Conservation (phyloP, 2,888 invertebrate genomes). For the Drosophila kambysellisi region DNA sequence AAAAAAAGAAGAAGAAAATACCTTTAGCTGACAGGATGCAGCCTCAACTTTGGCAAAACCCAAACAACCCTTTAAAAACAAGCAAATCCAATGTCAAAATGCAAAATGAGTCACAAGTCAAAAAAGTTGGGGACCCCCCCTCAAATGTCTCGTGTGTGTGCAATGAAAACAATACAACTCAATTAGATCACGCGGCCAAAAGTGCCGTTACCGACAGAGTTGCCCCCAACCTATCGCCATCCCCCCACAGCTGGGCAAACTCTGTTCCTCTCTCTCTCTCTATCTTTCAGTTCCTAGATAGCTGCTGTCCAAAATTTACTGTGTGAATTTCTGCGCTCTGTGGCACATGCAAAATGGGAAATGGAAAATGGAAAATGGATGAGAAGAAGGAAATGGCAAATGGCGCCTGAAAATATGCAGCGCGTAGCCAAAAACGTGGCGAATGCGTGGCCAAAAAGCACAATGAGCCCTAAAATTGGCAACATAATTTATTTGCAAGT, state of each 20-base stretch:
- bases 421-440: slow-evolving; percentile 44
- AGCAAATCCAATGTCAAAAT: slow-evolving; percentile 32
- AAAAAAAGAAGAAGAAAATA: neutral
- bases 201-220: neutral
- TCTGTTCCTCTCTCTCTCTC: neutral
- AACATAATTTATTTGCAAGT: slow-evolving; percentile 71
- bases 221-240: neutral
- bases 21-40: neutral
- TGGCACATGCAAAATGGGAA: slow-evolving; percentile 48
- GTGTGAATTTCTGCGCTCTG: slow-evolving; percentile 66
- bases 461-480: slow-evolving; percentile 76
- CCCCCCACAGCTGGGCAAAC: neutral
- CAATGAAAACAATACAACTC: slow-evolving; percentile 70
- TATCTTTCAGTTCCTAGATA: neutral
- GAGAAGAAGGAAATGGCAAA: neutral
- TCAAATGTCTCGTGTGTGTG: neutral
- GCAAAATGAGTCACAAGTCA: slow-evolving; percentile 28
- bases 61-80: slow-evolving; percentile 5
- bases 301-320: slow-evolving; percentile 59
- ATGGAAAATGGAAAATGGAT: neutral
- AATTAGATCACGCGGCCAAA: slow-evolving; percentile 62
- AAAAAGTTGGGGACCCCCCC: neutral
- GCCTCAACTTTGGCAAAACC: neutral
- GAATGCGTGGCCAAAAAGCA: slow-evolving; percentile 50
- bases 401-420: slow-evolving; percentile 58